Percentiles rank a stretch among this genome's conserved stretches.
These are phyloP conservation scores for Calcarius ornatus DNA, from an alignment of 2,113 vertebrate species.

Conservation along the genomic window DNA sequence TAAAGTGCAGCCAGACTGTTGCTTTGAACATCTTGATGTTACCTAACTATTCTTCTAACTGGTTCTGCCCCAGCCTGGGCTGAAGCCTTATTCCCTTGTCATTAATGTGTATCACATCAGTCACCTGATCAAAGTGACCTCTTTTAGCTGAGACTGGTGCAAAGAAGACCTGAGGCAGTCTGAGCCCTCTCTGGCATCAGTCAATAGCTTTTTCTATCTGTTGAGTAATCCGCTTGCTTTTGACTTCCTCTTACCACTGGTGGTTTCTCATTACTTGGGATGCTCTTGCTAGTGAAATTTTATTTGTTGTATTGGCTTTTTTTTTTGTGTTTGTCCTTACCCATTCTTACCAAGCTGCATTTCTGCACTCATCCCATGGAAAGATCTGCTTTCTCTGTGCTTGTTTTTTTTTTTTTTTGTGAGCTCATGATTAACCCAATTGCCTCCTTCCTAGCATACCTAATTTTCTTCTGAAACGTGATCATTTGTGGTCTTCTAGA, in stretches of 20 bases:
- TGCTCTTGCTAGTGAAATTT: neutral
- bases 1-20: neutral
- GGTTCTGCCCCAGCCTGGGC: neutral
- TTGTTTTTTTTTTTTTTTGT: neutral
- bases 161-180: neutral
- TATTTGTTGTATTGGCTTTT: neutral
- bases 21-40: neutral
- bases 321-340: neutral
- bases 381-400: neutral
- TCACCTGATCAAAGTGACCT: neutral
- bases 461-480: neutral
- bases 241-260: neutral
- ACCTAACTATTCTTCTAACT: neutral
- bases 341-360: neutral
- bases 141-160: neutral
- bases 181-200: neutral
- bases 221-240: slow-evolving; percentile 6
- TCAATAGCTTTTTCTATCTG: neutral
- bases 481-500: neutral
- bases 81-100: neutral
- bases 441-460: neutral
- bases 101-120: neutral
- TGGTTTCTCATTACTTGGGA: neutral
- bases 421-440: neutral
- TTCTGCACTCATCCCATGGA: neutral